Conservation (phyloP, 1,140 invertebrate genomes). For the Oryzaephilus surinamensis region DNA sequence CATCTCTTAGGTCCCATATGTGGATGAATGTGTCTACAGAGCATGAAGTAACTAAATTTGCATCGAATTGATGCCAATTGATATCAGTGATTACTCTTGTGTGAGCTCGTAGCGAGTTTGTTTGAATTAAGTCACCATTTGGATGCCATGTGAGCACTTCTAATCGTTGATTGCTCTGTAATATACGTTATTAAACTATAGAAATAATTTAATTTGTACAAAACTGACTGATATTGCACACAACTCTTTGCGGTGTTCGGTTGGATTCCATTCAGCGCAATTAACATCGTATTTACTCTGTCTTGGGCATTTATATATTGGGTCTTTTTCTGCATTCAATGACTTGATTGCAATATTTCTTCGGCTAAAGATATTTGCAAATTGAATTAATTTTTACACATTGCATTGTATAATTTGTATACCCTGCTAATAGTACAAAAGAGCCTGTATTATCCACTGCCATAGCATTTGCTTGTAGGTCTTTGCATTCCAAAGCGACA, state of each 20-base stretch:
- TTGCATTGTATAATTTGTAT: conserved; percentile 24
- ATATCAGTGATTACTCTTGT: conserved; percentile 84
- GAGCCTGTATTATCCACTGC: conserved; percentile 76
- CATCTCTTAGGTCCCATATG: conserved; percentile 85
- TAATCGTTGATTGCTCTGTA: conserved; percentile 71
- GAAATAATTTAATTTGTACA: conserved; percentile 1
- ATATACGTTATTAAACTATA: conserved; percentile 10
- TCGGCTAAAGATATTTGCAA: conserved; percentile 46
- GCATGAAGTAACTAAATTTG: conserved; percentile 82
- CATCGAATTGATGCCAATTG: conserved; percentile 84
- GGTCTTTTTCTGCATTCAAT: conserved; percentile 57
- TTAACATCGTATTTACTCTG: conserved; percentile 91
- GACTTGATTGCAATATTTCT: conserved; percentile 71
- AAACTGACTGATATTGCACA: conserved; percentile 81
- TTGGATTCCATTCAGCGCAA: conserved; percentile 86
- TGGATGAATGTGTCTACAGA: conserved; percentile 90
- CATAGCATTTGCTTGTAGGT: conserved; percentile 81
- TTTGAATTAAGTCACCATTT: conserved; percentile 54
- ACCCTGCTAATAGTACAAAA: conserved; percentile 77
- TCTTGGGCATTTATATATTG: conserved; percentile 66
- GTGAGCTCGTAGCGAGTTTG: conserved; percentile 69
- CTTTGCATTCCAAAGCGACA: conserved; percentile 34
- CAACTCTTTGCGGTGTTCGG: conserved; percentile 59
- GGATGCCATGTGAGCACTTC: conserved; percentile 70
- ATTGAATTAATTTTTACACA: conserved; percentile 5